Percentiles rank a stretch among this genome's conserved stretches.
Conservation (phyloP, 1,140 invertebrate genomes). For the Aphelenchoides fujianensis region DNA sequence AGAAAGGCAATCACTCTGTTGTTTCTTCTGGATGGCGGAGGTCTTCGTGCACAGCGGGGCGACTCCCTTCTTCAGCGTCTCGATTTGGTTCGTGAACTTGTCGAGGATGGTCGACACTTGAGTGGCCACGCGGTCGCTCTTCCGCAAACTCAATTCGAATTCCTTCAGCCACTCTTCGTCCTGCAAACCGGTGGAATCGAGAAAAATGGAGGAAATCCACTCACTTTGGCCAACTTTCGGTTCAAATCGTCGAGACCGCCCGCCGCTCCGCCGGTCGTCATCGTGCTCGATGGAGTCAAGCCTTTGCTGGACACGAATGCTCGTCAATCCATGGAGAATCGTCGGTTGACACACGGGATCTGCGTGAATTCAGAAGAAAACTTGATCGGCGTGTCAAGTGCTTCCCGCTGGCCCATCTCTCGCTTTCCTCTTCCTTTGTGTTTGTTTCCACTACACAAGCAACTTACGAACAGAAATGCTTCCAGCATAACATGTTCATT, state of each 20-base stretch:
- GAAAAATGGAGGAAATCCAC: not conserved
- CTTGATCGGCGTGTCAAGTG: too few species aligned
- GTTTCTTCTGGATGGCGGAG: constrained; percentile 51
- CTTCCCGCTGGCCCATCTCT: too few species aligned
- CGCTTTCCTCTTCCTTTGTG: too few species aligned
- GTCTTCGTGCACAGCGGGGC: constrained; percentile 54
- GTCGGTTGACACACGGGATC: too few species aligned
- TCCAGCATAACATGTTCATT: too few species aligned
- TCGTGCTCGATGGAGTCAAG: not conserved
- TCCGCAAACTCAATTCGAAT: constrained; percentile 41
- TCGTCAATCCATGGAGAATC: too few species aligned
- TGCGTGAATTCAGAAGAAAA: too few species aligned
- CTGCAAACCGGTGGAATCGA: constrained; percentile 24
- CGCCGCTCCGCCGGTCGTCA: not conserved
- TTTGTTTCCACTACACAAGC: too few species aligned
- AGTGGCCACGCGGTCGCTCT: constrained; percentile 33
- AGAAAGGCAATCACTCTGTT: constrained; percentile 60
- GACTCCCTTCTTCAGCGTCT: constrained; percentile 47
- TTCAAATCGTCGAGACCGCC: constrained; percentile 27
- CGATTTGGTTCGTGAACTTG: constrained; percentile 46
- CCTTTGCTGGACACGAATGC: too few species aligned
- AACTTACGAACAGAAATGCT: too few species aligned
- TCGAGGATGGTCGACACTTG: constrained; percentile 46
- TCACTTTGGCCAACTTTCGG: constrained; percentile 19
- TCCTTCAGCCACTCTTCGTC: constrained; percentile 57